Evolutionary conservation across 1,140 invertebrate genomes (phyloP).

Genomic region (Eupeodes corollae): DNA sequence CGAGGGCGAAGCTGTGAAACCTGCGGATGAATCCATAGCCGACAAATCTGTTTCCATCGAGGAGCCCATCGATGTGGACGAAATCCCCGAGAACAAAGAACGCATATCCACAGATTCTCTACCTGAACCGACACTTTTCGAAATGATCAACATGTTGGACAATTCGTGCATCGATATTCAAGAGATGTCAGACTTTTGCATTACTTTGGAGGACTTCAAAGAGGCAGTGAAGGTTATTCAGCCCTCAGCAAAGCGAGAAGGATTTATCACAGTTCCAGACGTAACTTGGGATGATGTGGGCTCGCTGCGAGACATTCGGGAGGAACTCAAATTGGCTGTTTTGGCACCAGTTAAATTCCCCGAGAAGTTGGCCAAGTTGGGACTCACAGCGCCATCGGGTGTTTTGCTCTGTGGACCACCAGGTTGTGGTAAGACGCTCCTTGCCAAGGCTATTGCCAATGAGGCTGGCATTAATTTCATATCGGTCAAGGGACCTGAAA

Average conservation of each 20-base stretch:
- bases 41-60: neutral
- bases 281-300: conserved; percentile 97
- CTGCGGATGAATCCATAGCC: neutral
- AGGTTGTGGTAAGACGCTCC: conserved; percentile 80
- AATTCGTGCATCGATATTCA: conserved; percentile 26
- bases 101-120: conserved; percentile 8
- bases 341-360: conserved; percentile 83
- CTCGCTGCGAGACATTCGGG: conserved; percentile 73
- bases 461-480: conserved; percentile 96
- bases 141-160: conserved; percentile 44
- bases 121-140: conserved; percentile 26
- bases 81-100: conserved; percentile 1
- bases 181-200: conserved; percentile 42
- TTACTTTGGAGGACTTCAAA: conserved; percentile 65
- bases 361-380: conserved; percentile 64
- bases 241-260: conserved; percentile 92
- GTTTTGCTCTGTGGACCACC: conserved; percentile 89
- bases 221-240: conserved; percentile 70
- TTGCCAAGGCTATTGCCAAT: conserved; percentile 91
- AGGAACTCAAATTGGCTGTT: conserved; percentile 83
- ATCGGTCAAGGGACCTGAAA: conserved; percentile 91
- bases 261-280: conserved; percentile 94
- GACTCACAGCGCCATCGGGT: conserved; percentile 69
- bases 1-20: no score
- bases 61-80: neutral